Base-by-base conservation (phyloP, 2,113 vertebrate genomes). In the Falco punctatus region DNA sequence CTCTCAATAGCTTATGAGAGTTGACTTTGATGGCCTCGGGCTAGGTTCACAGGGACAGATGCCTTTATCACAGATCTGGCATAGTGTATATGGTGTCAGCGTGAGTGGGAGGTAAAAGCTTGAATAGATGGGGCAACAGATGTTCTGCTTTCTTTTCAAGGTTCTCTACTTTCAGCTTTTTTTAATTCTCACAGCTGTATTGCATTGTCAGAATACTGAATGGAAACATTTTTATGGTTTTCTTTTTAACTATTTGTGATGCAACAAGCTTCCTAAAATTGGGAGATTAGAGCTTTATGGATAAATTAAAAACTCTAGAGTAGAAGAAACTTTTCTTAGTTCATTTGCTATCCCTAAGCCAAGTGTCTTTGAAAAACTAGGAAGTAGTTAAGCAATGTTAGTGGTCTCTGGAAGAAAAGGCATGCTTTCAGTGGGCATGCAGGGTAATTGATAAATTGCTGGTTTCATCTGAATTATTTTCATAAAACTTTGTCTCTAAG, bases 71-170 rank as follows among this genome's bases (percentile, higher is more conserved):
- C 48, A 55, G 52, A 78, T 84, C 69, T 92, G 72, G 9, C 10
- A 2, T 23, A 10, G 59, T 46, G 44, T 79, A 3, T 49, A 28
- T 61, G 61, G 44, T 92, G 82, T 88, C 59, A 62, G 74, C 11
- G 35, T 82, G 94, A 96, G 95, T 94, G 69, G 90, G 95, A 96
- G 83, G 92, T 65, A 57, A 79, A 74, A 84, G 38, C 79, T 81
- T 66, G 15, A 88, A 81, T 86, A 66, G 57, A 74, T 88, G 71
- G 88, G 59, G 85, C 72, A 91, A 57, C 12, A 13, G 62, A 61
- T 61, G 27, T 67, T 93, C 35, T 89, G 26, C 64, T 88, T 93
- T 86, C 64, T 64, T 88, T 81, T 82, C 86, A 86, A 74, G 15
- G 57, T 44, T 80, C 33, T 90, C 59, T 81, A 6, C 64, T 88